A percentile compares a stretch with the other conserved stretches of the same genome.
phyloP scores from a whole-genome alignment of 2,888 invertebrate genomes.

The Urechis unicinctus region DNA sequence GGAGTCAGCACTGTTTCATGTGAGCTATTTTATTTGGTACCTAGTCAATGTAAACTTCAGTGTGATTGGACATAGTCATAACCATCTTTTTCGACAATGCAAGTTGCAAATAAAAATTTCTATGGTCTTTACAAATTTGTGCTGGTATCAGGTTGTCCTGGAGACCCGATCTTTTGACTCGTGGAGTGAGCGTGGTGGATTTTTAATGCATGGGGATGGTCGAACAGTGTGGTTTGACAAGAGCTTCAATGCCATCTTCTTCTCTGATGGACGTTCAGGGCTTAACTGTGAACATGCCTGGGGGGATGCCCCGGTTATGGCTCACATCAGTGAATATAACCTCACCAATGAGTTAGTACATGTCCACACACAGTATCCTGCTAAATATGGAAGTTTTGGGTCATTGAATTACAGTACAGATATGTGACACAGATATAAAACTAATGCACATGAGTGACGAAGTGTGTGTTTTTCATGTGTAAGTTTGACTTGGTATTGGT shows the following conservation, averaged over 20 bases:
- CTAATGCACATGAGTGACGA: background rate
- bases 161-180: conserved; percentile 33
- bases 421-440: too few species aligned
- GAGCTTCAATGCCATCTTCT: conserved; percentile 48
- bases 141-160: conserved; percentile 48
- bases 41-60: background rate
- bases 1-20: conserved; percentile 51
- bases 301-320: conserved; percentile 54
- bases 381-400: background rate
- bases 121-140: too few species aligned
- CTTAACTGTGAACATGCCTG: conserved; percentile 53
- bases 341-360: conserved; percentile 51
- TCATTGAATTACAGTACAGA: too few species aligned
- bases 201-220: conserved; percentile 51
- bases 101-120: too few species aligned
- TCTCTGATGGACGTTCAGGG: conserved; percentile 52
- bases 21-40: conserved; percentile 25
- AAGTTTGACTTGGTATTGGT: too few species aligned
- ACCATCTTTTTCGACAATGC: conserved; percentile 1
- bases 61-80: background rate
- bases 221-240: conserved; percentile 54
- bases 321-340: conserved; percentile 51
- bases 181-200: conserved; percentile 45
- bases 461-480: background rate
- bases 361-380: background rate